Evolutionary conservation across 2,888 invertebrate species (phyloP).

Genomic region (Lacanobia oleracea): DNA sequence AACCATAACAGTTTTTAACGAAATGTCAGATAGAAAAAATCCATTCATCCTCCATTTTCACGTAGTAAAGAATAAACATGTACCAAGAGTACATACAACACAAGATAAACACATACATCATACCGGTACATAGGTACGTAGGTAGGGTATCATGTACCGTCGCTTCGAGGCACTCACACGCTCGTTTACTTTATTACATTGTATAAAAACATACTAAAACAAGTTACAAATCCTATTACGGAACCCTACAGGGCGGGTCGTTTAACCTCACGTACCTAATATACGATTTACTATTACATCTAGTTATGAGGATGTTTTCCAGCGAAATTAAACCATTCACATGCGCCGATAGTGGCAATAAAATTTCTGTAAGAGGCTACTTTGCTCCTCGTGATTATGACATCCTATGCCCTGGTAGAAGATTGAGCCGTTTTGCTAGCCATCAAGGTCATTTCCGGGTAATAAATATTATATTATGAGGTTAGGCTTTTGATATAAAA

Average conservation of each 20-base stretch:
- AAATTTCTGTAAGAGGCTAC: slow-evolving; percentile 49
- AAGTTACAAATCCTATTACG: slow-evolving; percentile 68
- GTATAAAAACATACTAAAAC: slow-evolving; percentile 70
- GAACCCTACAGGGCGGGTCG: slow-evolving; percentile 57
- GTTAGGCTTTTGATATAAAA: slow-evolving; percentile 9
- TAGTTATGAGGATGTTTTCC: slow-evolving; percentile 41
- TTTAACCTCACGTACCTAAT: slow-evolving; percentile 54
- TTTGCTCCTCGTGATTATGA: slow-evolving; percentile 40
- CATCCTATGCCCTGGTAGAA: slow-evolving; percentile 20
- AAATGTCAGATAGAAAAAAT: not conserved
- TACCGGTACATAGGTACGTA: slow-evolving; percentile 1
- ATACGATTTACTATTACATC: slow-evolving; percentile 52
- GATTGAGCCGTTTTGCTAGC: not conserved
- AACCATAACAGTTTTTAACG: not conserved
- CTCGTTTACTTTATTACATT: slow-evolving; percentile 66
- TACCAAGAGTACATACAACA: slow-evolving; percentile 36
- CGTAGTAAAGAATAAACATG: slow-evolving; percentile 11
- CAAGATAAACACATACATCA: slow-evolving; percentile 30
- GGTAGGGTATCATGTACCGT: slow-evolving; percentile 37
- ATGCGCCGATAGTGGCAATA: slow-evolving; percentile 44
- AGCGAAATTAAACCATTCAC: slow-evolving; percentile 50
- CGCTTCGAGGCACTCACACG: slow-evolving; percentile 45
- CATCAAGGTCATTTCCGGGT: not conserved
- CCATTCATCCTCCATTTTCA: slow-evolving; percentile 41
- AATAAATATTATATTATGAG: slow-evolving; percentile 7